Evolutionary conservation across 1,140 invertebrate species (phyloP), one percentile per base, ranked within the genome.

Genomic region (Wiebesia pumilae): DNA sequence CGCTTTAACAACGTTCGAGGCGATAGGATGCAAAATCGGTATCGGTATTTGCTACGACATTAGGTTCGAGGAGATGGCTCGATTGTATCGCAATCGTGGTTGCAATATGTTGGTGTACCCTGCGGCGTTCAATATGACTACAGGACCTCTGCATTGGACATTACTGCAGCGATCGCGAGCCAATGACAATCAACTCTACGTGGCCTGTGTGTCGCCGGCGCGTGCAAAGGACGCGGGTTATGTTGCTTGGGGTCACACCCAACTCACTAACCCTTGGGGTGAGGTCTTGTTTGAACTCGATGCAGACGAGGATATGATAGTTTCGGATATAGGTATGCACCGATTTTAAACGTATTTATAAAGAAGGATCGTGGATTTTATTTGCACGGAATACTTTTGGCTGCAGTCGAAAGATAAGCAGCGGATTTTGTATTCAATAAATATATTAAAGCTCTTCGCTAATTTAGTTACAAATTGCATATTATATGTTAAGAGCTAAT

Each of bases 51-150:
- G 98, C 90, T 99, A 99, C 91, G 98, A 99, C 93, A 95, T 99
- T 30, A 94, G 98, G 67, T 99, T 99, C 93, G 95, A 97, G 86
- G 97, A 98, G 94, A 95, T 99, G 95, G 97, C 97, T 0, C 95
- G 96, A 82, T 89, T 98, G 0, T 98, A 98, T 94, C 94, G 97
- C 33, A 95, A 96, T 77, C 92, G 95, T 92, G 97, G 97, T 4
- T 98, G 98, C 90, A 95, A 97, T 81, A 93, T 98, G 89, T 92
- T 98, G 27, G 93, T 99, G 19, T 99, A 98, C 93, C 98, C 98
- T n/a, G 98, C 96, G 73, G 98, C 98, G 24, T 99, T 99, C 91
- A 99, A 98, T 93, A 97, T 98, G 96, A 98, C 97, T 21, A 99
- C 98, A 0, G 98, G 98, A 0, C 98, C 98, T 0, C 93, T 97